These are phyloP conservation scores for Sussaba pulchella DNA, from an alignment of 2,888 invertebrate species.

Conservation along the genomic window DNA sequence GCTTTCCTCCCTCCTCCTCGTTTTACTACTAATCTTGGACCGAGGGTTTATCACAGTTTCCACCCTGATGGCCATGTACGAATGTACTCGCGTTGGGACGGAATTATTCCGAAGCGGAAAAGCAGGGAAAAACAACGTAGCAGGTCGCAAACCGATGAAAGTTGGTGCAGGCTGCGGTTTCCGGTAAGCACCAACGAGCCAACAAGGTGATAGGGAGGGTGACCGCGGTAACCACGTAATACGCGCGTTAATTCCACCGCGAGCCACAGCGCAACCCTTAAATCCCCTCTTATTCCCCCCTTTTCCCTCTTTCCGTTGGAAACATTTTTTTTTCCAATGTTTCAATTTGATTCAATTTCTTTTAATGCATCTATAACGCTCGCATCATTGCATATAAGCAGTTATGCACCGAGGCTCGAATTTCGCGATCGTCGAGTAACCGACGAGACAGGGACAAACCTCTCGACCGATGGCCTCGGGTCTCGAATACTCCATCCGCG, in stretches of 20 bases:
- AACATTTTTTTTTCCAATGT: neutral
- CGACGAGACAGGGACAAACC: conserved; percentile 51
- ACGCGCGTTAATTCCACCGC: conserved; percentile 54
- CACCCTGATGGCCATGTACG: no score
- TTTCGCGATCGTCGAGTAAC: conserved; percentile 24
- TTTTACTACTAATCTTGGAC: neutral
- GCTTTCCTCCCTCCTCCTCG: neutral
- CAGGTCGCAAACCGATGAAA: conserved; percentile 29
- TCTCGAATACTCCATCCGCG: conserved; percentile 33
- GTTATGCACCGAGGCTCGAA: conserved; percentile 1
- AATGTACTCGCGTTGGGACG: conserved; percentile 55
- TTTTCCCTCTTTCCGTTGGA: neutral
- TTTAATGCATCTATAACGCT: neutral
- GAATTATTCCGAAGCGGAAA: conserved; percentile 39
- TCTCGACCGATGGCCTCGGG: conserved; percentile 62
- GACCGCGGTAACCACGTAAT: conserved; percentile 60
- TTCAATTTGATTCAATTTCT: neutral
- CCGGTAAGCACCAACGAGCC: conserved; percentile 64
- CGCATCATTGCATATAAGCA: neutral
- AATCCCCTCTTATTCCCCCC: neutral
- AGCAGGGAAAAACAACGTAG: conserved; percentile 29
- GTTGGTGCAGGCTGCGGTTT: conserved; percentile 51
- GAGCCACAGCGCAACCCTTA: conserved; percentile 55
- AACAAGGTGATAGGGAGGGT: conserved; percentile 57
- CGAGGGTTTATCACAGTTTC: neutral